phyloP scores from a whole-genome alignment of 2,888 invertebrate species.

The Rhamphomyia laevipes region DNA sequence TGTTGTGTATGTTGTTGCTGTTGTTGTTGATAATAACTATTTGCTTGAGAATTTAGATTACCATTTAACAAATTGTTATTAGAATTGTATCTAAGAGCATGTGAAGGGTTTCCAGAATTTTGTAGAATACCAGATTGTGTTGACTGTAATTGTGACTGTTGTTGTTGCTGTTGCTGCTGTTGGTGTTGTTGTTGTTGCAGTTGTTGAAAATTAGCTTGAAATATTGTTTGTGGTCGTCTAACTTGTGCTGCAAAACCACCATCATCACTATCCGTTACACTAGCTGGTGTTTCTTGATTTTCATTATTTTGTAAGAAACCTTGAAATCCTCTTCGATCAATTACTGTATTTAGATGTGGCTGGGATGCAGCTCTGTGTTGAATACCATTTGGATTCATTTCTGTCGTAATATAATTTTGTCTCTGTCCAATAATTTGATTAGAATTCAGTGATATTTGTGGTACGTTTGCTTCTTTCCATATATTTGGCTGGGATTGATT shows the following conservation, averaged over 20 bases:
- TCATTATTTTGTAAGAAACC: constrained; percentile 11
- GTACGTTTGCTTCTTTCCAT: constrained; percentile 12
- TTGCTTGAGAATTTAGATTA: too few relatives aligned
- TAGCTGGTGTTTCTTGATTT: constrained; percentile 48
- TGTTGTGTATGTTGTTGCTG: neutral
- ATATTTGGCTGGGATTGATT: constrained; percentile 19
- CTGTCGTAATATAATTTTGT: constrained; percentile 8
- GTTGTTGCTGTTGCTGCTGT: constrained; percentile 11
- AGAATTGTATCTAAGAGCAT: too few relatives aligned
- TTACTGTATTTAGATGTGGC: constrained; percentile 43
- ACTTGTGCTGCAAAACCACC: constrained; percentile 41
- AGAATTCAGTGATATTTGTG: neutral
- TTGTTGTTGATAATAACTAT: neutral
- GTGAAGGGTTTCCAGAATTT: too few relatives aligned
- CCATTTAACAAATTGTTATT: too few relatives aligned
- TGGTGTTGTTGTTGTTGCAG: constrained; percentile 6
- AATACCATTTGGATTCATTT: constrained; percentile 12
- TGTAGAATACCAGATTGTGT: neutral
- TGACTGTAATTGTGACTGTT: neutral
- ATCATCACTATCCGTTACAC: constrained; percentile 48
- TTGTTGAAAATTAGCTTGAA: neutral
- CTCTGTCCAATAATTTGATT: constrained; percentile 26
- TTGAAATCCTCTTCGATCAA: constrained; percentile 15
- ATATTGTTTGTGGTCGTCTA: constrained; percentile 15
- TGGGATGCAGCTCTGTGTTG: constrained; percentile 47